These are phyloP conservation scores for Ailurus styani DNA, from an alignment of 2,113 vertebrate genomes.

Conservation along the genomic window DNA sequence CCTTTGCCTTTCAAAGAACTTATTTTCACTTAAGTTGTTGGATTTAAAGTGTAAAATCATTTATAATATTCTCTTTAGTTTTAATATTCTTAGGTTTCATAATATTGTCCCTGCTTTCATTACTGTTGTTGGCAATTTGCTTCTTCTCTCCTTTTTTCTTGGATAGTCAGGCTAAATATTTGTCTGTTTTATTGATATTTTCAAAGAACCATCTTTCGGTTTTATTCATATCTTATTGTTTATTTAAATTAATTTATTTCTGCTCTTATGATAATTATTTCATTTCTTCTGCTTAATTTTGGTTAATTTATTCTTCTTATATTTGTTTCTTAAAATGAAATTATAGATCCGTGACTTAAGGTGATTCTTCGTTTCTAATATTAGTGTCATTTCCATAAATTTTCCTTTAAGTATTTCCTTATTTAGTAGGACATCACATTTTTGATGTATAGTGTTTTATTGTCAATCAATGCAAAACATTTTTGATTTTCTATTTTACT, in stretches of 20 bases:
- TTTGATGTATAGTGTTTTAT: neutral
- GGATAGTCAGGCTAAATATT: neutral
- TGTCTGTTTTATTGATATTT: neutral
- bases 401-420: neutral
- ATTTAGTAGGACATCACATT: neutral
- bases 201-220: neutral
- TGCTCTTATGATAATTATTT: neutral
- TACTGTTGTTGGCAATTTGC: neutral
- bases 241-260: neutral
- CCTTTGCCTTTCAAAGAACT: neutral
- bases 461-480: neutral
- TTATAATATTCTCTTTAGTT: neutral
- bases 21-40: neutral
- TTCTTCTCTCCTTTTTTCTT: neutral
- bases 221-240: neutral
- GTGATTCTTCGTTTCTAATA: neutral
- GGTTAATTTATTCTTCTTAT: neutral
- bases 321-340: neutral
- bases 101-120: neutral
- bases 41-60: neutral
- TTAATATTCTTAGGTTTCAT: neutral
- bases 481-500: neutral
- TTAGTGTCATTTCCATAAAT: neutral
- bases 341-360: neutral
- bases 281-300: neutral